A percentile compares a stretch with the other conserved stretches of the same genome.
These are phyloP conservation scores for Telenomus remus DNA, from an alignment of 1,140 invertebrate genomes.

Conservation along the genomic window DNA sequence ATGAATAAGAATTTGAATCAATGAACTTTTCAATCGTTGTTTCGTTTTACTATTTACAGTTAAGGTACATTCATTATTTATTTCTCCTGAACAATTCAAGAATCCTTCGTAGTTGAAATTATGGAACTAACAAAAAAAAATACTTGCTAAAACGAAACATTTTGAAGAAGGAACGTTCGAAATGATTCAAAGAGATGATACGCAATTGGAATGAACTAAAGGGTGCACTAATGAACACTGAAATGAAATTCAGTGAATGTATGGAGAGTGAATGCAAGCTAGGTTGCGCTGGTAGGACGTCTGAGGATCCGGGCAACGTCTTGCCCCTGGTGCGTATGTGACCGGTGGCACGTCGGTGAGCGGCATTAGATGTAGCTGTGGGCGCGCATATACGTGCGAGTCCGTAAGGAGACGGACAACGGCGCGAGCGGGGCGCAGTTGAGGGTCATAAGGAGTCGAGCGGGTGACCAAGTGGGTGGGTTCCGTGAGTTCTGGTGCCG, in stretches of 20 bases:
- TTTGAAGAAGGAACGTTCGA: background rate
- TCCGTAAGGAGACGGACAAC: constrained; percentile 70
- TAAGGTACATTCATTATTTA: too few relatives aligned
- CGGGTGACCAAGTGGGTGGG: constrained; percentile 17
- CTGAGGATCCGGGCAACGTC: constrained; percentile 30
- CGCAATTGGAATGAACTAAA: too few relatives aligned
- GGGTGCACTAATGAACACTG: background rate
- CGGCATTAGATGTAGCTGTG: constrained; percentile 27
- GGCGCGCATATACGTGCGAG: constrained; percentile 51
- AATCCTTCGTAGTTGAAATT: too few relatives aligned
- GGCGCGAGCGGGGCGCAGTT: constrained; percentile 50
- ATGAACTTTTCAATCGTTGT: too few relatives aligned
- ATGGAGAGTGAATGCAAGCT: background rate
- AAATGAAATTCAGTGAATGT: background rate
- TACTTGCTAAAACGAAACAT: too few relatives aligned
- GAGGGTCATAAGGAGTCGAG: constrained; percentile 48
- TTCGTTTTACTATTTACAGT: too few relatives aligned
- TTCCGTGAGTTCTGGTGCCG: constrained; percentile 57
- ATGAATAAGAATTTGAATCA: too few relatives aligned
- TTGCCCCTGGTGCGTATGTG: constrained; percentile 49
- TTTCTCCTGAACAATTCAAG: too few relatives aligned
- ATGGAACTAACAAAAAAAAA: too few relatives aligned
- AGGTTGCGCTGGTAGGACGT: constrained; percentile 6
- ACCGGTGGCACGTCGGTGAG: constrained; percentile 43
- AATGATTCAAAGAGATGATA: background rate